phyloP scores from a whole-genome alignment of 2,113 vertebrate genomes.

The Oncorhynchus mykiss region DNA sequence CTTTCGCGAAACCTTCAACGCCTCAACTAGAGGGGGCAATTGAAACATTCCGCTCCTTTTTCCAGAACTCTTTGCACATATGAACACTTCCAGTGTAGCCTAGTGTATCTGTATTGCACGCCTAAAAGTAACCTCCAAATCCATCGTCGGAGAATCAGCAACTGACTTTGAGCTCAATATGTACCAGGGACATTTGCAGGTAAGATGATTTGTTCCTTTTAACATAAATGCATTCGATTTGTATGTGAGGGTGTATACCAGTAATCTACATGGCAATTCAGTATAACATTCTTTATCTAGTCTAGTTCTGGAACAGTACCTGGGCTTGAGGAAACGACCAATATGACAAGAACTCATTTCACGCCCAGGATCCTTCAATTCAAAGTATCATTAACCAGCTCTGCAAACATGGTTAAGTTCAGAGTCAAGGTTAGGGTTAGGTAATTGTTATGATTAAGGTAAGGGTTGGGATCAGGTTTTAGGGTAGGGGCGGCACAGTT shows the following conservation, averaged over 20 bases:
- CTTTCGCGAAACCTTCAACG: not conserved
- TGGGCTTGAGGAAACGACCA: constrained; percentile 3
- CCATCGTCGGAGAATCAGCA: constrained; percentile 51
- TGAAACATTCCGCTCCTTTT: constrained; percentile 29
- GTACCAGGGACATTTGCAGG: constrained; percentile 84
- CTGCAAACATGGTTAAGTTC: no score
- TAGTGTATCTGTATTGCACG: constrained; percentile 30
- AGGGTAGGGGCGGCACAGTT: no score
- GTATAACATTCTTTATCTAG: not conserved
- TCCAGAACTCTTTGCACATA: constrained; percentile 34
- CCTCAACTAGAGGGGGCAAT: not conserved
- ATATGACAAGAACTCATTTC: not conserved
- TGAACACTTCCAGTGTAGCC: constrained; percentile 38
- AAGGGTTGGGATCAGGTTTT: no score
- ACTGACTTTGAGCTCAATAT: constrained; percentile 72
- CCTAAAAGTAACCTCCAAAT: constrained; percentile 54
- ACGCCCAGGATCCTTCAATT: no score
- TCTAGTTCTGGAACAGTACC: constrained; percentile 28
- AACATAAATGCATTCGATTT: not conserved
- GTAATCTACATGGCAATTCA: not conserved
- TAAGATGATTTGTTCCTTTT: constrained; percentile 48
- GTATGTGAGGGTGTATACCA: not conserved
- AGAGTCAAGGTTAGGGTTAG: no score
- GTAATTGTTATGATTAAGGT: no score
- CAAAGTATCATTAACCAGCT: no score